Percentiles rank a stretch among this genome's conserved stretches.
These are phyloP conservation scores for Volucella zonaria DNA, from an alignment of 2,888 invertebrate species.

Conservation along the genomic window DNA sequence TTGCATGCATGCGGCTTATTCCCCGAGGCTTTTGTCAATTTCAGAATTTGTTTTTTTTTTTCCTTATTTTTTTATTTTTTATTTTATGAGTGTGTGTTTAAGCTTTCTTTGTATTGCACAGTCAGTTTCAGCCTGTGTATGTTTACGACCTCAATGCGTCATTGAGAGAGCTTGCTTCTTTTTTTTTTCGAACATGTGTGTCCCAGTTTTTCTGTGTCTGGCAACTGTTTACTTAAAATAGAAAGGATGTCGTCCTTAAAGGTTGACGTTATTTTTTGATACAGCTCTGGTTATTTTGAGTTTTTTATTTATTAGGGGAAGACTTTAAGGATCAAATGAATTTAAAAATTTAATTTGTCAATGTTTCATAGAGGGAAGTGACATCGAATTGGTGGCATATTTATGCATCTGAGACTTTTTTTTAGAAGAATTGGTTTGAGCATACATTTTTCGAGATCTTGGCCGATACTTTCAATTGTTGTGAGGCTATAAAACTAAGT, in stretches of 20 bases:
- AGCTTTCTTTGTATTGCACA: not conserved
- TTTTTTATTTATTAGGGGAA: conserved; percentile 2
- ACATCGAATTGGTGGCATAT: too few relatives aligned
- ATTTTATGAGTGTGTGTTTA: not conserved
- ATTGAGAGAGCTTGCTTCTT: not conserved
- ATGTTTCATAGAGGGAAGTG: too few relatives aligned
- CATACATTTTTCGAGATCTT: too few relatives aligned
- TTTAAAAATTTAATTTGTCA: not conserved
- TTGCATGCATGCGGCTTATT: conserved; percentile 21
- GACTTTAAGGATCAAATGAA: not conserved
- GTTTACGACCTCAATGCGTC: conserved; percentile 27
- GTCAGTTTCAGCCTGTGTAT: conserved; percentile 2
- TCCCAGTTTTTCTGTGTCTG: conserved; percentile 28
- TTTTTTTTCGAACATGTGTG: conserved; percentile 24
- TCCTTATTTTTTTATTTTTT: not conserved
- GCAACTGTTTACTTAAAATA: conserved; percentile 29
- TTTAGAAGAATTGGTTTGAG: too few relatives aligned
- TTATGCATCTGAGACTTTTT: too few relatives aligned
- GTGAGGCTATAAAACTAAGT: too few relatives aligned
- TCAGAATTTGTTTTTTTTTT: not conserved
- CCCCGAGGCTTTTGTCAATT: conserved; percentile 42
- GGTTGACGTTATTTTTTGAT: not conserved
- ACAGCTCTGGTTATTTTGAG: not conserved
- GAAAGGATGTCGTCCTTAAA: conserved; percentile 3
- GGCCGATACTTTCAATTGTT: too few relatives aligned